A percentile compares a stretch with the other conserved stretches of the same genome.
Evolutionary conservation across 2,888 invertebrate species (phyloP).

Genomic region (Erpobdella octoculata): DNA sequence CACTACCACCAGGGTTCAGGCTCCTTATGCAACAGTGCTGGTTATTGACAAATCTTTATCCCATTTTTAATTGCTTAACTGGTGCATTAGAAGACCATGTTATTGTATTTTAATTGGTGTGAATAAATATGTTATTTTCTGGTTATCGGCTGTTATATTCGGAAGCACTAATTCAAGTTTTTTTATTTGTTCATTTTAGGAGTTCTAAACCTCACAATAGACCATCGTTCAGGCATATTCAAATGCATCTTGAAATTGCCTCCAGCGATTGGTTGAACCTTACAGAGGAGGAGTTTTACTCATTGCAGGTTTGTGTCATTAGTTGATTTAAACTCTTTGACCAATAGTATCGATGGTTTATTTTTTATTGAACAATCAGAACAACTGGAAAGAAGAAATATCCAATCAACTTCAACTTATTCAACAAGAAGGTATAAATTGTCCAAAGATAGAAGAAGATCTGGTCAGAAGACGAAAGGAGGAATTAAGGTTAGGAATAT

Average conservation of each 20-base stretch:
- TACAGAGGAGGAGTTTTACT: constrained; percentile 67
- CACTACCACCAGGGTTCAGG: constrained; percentile 72
- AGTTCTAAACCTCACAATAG: constrained; percentile 77
- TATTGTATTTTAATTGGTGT: not conserved
- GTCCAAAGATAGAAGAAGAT: constrained; percentile 66
- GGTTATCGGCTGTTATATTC: too few relatives aligned
- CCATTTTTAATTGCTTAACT: not conserved
- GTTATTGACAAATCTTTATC: constrained; percentile 53
- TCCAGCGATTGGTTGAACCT: constrained; percentile 66
- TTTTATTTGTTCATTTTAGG: constrained; percentile 42
- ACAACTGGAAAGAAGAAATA: constrained; percentile 76
- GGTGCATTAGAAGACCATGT: not conserved
- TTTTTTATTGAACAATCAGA: constrained; percentile 45
- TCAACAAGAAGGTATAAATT: constrained; percentile 62
- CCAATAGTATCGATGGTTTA: not conserved
- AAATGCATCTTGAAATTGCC: constrained; percentile 82
- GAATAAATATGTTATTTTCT: too few relatives aligned
- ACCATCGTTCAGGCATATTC: constrained; percentile 80
- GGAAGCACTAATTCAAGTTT: too few relatives aligned
- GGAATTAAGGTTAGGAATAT: constrained; percentile 60
- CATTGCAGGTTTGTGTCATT: constrained; percentile 61
- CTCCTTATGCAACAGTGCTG: constrained; percentile 84
- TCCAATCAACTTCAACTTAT: constrained; percentile 65
- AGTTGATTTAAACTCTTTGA: not conserved
- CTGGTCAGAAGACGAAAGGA: constrained; percentile 68